Evolutionary conservation across 2,797 vertebrate species (phyloP), one percentile per base, ranked within the genome.

Genomic region (Brotula barbata): DNA sequence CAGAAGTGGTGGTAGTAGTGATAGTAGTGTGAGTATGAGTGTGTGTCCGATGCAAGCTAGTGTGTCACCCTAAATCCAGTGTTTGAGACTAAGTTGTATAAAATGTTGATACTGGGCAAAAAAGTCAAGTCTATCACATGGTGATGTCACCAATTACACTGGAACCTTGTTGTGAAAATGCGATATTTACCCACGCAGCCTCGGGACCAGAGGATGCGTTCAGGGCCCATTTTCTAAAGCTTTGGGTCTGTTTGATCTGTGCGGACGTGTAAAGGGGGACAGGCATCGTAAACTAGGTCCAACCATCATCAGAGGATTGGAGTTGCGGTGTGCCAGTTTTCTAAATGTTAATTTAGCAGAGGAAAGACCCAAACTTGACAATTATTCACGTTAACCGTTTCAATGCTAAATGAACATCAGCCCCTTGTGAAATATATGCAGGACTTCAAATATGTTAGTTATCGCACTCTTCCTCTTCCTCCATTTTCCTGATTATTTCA

Each of bases 241-340:
- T 48, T 46, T 20, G 15, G 37, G 14, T 31, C 6, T 1, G 8
- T 33, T 1, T 49, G 23, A 46, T 46, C 41, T 54, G 23, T 45
- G 11, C 25, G 34, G 15, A 13, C 23, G 17, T 41, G 11, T 3
- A 82, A 44, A 83, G 31, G 57, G 77, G 70, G 65, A 21, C 78
- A 73, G 21, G n/a, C 44, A 14, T 46, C 28, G 40, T 74, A 73
- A 85, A 80, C 60, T 81, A 77, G 81, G 36, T 71, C 75, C 68
- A n/a, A 31, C 40, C 19, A 39, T 52, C 82, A 71, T 73, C 31
- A 31, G 66, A 56, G 82, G 62, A 55, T 51, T 63, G 23, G 11
- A 58, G 46, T 22, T 21, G 42, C 56, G 54, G 43, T 69, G 80
- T 73, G 79, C 80, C 75, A 87, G 71, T 85, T 86, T 76, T 72